Percentiles rank a stretch among this genome's conserved stretches.
Conservation (phyloP, 1,140 invertebrate genomes). For the Drosophila gunungcola region DNA sequence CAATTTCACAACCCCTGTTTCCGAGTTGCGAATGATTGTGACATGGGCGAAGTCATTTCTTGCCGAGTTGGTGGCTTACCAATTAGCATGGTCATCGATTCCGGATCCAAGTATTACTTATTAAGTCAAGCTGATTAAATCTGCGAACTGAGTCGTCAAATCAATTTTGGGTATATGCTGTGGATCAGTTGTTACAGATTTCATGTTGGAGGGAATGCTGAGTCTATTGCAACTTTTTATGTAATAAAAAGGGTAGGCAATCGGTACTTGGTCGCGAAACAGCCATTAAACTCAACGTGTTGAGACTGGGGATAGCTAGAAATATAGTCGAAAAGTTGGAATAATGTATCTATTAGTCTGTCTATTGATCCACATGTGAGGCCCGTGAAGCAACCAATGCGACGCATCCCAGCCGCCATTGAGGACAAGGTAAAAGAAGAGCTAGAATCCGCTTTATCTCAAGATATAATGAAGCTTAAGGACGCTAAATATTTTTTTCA, state of each 20-base stretch:
- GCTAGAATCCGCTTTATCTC: conserved; percentile 1
- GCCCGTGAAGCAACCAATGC: conserved; percentile 1
- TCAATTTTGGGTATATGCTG: conserved; percentile 12
- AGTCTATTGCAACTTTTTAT: conserved; percentile 4
- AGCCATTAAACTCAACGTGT: not conserved
- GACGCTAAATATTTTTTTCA: not conserved
- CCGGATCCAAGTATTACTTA: too few relatives aligned
- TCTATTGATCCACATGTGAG: conserved; percentile 1
- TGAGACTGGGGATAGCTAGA: not conserved
- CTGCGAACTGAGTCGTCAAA: conserved; percentile 6
- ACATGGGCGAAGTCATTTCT: too few relatives aligned
- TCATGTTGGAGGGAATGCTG: conserved; percentile 8
- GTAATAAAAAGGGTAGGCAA: conserved; percentile 1
- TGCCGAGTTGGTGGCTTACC: too few relatives aligned
- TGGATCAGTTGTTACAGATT: conserved; percentile 9
- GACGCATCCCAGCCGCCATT: conserved; percentile 1
- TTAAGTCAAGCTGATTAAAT: not conserved
- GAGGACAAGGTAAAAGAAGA: not conserved
- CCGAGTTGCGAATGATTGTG: too few relatives aligned
- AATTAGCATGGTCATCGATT: too few relatives aligned
- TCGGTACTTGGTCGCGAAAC: conserved; percentile 1
- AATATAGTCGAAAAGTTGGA: conserved; percentile 6
- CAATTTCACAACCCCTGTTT: too few relatives aligned
- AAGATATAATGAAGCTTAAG: conserved; percentile 1
- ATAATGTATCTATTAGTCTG: not conserved